A percentile compares a stretch with the other conserved stretches of the same genome.
Conservation (phyloP, 2,888 invertebrate genomes). For the Noctua comes region DNA sequence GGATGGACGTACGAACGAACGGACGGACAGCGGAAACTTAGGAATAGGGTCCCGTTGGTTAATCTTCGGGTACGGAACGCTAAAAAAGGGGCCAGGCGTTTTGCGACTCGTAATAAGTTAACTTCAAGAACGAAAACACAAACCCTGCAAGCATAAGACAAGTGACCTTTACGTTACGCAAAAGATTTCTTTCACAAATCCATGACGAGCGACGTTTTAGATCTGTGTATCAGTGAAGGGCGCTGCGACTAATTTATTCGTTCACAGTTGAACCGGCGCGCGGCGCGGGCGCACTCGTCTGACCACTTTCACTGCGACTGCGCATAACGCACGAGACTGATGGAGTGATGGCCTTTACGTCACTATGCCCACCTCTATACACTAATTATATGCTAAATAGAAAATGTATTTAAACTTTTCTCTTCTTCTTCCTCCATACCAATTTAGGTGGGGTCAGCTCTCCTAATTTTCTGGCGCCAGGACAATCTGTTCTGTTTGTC, state of each 20-base stretch:
- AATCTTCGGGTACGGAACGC: too few species aligned
- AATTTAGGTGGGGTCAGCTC: too few species aligned
- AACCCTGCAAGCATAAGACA: neutral
- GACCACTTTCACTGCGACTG: conserved; percentile 65
- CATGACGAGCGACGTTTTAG: conserved; percentile 46
- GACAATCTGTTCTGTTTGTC: too few species aligned
- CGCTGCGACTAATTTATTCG: conserved; percentile 61
- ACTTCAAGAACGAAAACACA: neutral
- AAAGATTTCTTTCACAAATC: conserved; percentile 50
- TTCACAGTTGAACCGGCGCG: conserved; percentile 50
- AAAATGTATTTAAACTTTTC: conserved; percentile 28
- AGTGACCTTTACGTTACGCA: conserved; percentile 52
- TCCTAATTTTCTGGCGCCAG: too few species aligned
- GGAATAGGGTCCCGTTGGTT: too few species aligned
- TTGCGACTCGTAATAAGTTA: neutral
- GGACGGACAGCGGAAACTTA: too few species aligned
- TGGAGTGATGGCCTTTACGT: conserved; percentile 52
- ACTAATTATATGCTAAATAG: conserved; percentile 37
- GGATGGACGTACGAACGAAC: too few species aligned
- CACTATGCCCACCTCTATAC: conserved; percentile 16
- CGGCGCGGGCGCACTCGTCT: conserved; percentile 55
- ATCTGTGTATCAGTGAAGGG: conserved; percentile 64
- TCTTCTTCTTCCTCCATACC: too few species aligned
- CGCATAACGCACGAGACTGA: conserved; percentile 62
- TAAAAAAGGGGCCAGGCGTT: neutral